Evolutionary conservation across 92 coral and sea anemone species (phyloP), one percentile per base, ranked within the genome.

Genomic region (Zoanthus solanderi): DNA sequence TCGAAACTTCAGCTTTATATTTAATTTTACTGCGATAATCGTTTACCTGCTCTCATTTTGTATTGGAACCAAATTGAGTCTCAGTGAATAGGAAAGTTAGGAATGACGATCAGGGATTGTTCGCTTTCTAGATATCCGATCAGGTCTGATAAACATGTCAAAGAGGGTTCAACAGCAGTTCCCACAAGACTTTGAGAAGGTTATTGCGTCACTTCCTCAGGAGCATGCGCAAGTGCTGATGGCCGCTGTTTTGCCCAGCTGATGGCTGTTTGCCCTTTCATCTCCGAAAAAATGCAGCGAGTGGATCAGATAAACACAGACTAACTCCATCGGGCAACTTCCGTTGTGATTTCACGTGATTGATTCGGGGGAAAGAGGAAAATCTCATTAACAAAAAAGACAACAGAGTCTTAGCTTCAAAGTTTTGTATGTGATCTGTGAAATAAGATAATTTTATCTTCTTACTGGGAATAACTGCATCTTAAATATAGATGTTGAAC

Each of bases 121-220:
- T 85, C 46, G 6, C 34, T 88, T 32, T 2, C 52, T 71, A 97
- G 99, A 88, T 77, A 91, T 93, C 87, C 98, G 99, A 75, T 90
- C 82, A 13, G 96, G 98, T 18, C 89, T 97, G 92, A 71, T 95
- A 48, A 94, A 92, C 72, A 94, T 97, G 95, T 80, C 92, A 42
- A 88, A 93, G 46, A 90, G 93, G 37, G 92, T 95, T 11, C 94
- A 93, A n/a, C 98, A 95, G 29, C 93, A 94, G 58, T 93, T 90
- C 32, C 98, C 98, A 16, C 94, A 95, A 93, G 96, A 96, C 78
- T 97, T 97, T 79, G 95, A 97, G 75, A 91, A 91, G 52, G 92
- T 92, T 17, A 37, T 96, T 44, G 87, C 91, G 48, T 87, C 93
- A 9, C 81, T 95, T 48, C 95, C 97, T 72, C 95, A 88, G 61